Evolutionary conservation across 2,113 vertebrate genomes (phyloP), one percentile per base, ranked within the genome.

Genomic region (Cyphomyrus discorhynchus): DNA sequence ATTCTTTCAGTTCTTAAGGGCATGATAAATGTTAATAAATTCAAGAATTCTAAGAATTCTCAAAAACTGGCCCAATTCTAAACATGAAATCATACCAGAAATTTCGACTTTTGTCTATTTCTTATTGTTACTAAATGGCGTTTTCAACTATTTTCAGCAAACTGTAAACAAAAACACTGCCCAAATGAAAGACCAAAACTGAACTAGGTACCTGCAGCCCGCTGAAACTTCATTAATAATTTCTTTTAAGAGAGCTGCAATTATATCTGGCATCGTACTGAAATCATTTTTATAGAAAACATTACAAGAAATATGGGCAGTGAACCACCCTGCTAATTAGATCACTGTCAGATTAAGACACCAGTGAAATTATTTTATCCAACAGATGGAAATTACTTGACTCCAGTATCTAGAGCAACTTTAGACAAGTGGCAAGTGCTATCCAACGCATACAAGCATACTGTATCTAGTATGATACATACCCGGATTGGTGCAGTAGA

Each of bases 401-500:
- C 7, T 6, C n/a, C 11, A 31, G 45, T 31, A 52, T 86, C 24
- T 47, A 13, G 11, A 46, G n/a, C 47, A 86, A 52, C 47, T 31
- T 52, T 4, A 53, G 2, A 52, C 31, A 21, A 39, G 50, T 56
- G 85, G 13, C 17, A 84, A 47, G 45, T 4, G 10, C 49, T 31
- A 35, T 31, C 17, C 10, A 50, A 50, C 3, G 5, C 84, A 87
- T 13, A 53, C 27, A 56, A 9, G 47, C 27, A 56, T 53, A n/a
- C n/a, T n/a, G n/a, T n/a, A n/a, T 53, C 11, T 87, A 86, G n/a
- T 5, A 19, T 0, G 8, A 19, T 35, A 10, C 91, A 89, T 95
- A 97, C 97, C 96, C 96, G 97, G 90, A 98, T 98, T 58, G 97
- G 96, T 88, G 96, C 95, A 4, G 96, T 96, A 50, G 97, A 97